These are phyloP conservation scores for Hylomyscus alleni DNA, from an alignment of 2,797 vertebrate genomes.

Conservation along the genomic window DNA sequence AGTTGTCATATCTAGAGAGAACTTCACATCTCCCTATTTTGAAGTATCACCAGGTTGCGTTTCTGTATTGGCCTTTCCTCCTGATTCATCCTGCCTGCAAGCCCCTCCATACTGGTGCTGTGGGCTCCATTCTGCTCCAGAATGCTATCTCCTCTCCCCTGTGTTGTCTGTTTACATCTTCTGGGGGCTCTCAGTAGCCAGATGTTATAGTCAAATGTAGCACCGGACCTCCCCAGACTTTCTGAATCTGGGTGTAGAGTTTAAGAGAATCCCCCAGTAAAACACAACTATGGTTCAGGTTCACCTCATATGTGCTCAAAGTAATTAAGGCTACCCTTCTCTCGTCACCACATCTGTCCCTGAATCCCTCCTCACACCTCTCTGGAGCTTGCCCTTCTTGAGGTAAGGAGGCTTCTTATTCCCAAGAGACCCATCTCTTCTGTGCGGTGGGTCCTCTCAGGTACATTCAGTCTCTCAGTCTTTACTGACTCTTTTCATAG, in stretches of 20 bases:
- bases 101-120: neutral
- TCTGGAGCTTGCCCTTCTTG: neutral
- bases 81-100: neutral
- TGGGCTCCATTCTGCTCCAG: neutral
- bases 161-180: neutral
- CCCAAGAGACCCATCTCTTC: neutral
- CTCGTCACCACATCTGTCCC: neutral
- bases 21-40: neutral
- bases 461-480: neutral
- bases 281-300: neutral
- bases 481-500: conserved; percentile 1
- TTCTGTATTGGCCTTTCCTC: neutral
- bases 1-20: neutral
- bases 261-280: neutral
- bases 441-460: neutral
- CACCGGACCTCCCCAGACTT: neutral
- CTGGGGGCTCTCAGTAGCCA: neutral
- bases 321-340: neutral
- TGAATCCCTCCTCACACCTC: neutral
- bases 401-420: neutral
- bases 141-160: neutral
- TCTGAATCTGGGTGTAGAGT: neutral
- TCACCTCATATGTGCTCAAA: neutral
- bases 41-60: neutral
- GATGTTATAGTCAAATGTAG: neutral